A percentile compares a stretch with the other conserved stretches of the same genome.
phyloP scores from a whole-genome alignment of 2,113 vertebrate genomes.

The Cnemophilus loriae region DNA sequence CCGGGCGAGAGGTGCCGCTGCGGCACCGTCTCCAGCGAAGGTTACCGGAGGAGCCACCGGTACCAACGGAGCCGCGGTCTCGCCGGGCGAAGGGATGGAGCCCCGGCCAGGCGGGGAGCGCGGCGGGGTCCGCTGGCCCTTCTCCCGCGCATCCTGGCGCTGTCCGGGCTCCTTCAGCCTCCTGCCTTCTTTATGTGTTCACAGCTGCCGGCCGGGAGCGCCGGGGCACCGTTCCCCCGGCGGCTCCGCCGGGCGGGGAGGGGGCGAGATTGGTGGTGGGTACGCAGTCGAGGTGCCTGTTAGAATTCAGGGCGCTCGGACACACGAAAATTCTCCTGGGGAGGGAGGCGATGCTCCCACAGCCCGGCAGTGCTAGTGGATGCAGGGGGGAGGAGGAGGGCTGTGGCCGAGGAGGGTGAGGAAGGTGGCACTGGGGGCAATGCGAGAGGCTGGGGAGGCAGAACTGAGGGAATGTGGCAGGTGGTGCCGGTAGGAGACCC shows the following conservation, averaged over 20 bases:
- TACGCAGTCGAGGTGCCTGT: rapidly evolving
- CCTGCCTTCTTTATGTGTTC: not conserved
- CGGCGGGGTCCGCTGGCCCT: too few species aligned
- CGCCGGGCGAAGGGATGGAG: not conserved
- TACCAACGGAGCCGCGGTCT: not conserved
- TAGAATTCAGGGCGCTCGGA: not conserved
- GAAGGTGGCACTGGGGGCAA: not conserved
- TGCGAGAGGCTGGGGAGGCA: not conserved
- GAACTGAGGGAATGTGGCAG: not conserved
- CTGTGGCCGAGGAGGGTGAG: not conserved
- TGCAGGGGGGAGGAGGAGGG: not conserved
- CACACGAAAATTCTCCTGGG: not conserved
- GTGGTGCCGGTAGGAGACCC: not conserved
- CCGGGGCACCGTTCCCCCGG: not conserved
- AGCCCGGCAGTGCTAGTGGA: not conserved
- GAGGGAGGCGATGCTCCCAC: not conserved
- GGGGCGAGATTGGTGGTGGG: not conserved
- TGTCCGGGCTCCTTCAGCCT: not conserved
- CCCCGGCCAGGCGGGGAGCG: too few species aligned
- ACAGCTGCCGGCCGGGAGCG: not conserved
- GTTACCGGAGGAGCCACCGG: not conserved
- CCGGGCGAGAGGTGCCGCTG: not conserved
- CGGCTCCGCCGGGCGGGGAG: not conserved
- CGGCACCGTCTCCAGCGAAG: not conserved
- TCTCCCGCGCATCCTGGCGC: not conserved